Base-by-base conservation (phyloP, 2,797 vertebrate species). In the Pseudomugil gertrudae region DNA sequence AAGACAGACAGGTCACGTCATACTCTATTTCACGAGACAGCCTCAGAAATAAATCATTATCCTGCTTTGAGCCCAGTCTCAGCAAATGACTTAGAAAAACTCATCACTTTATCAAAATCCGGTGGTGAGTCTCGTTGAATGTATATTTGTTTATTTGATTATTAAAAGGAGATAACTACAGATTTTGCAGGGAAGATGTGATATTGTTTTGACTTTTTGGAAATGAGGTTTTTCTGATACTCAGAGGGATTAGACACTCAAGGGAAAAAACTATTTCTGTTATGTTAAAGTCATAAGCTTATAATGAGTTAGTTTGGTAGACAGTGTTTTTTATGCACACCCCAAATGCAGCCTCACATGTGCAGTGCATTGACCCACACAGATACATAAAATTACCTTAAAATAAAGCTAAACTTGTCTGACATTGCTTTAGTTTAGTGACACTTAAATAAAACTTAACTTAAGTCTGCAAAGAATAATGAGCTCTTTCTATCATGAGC, bases 1-100 rank as follows among this genome's bases (percentile, higher is more conserved):
- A 75, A 86, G 76, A 80, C 80, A 87, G 87, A 86, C 85, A 75
- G 88, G 75, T 81, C 83, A 81, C 82, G 83, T 90, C 85, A 86
- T 72, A 50, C 59, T 74, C 71, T 57, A 73, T 90, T 86, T 84
- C 60, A 71, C 53, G 72, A 83, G 71, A 71, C 83, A 81, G 53
- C 62, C 72, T 60, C n/a, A 81, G 67, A 76, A 81, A 83, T 74
- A 76, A 79, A 76, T 63, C 63, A 76, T 76, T 62, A 75, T 30
- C 52, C 58, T 23, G 60, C 61, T 8, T 23, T 50, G 58, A 71
- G 71, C 56, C 66, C 68, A 35, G 45, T 9, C 63, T 38, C 36
- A 26, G 63, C 27, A 50, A 69, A 72, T 57, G 58, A 84, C 62
- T 71, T 14, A 68, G 61, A 60, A 43, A 80, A 80, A 57, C 15